Conservation (phyloP, 2,888 invertebrate genomes). For the Meloe dianella region DNA sequence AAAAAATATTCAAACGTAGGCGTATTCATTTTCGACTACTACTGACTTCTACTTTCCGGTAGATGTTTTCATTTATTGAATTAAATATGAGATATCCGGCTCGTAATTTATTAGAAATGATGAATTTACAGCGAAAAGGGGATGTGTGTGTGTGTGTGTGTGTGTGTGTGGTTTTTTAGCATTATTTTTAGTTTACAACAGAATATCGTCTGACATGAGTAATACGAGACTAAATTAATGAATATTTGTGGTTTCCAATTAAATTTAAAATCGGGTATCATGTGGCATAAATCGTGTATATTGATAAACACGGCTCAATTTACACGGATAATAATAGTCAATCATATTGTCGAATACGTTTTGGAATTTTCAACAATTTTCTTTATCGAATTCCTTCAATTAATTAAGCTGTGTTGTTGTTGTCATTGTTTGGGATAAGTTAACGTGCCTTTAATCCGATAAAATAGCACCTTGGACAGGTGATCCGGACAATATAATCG, state of each 20-base stretch:
- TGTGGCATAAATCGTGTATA: neutral
- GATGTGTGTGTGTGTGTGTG: neutral
- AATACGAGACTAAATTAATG: conserved; percentile 47
- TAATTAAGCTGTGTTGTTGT: conserved; percentile 1
- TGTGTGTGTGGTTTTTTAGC: neutral
- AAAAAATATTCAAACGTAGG: neutral
- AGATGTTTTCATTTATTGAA: neutral
- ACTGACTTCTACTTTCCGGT: neutral
- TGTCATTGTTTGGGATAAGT: neutral
- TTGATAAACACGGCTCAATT: neutral
- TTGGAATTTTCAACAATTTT: no score
- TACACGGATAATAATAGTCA: neutral
- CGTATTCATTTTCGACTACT: neutral
- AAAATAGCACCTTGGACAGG: neutral
- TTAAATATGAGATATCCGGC: neutral
- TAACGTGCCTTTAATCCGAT: neutral
- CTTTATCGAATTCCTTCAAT: neutral
- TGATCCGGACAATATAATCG: neutral
- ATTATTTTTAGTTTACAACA: neutral
- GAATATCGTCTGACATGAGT: conserved; percentile 41
- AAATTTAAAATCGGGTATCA: conserved; percentile 44
- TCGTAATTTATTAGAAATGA: neutral
- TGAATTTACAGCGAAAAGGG: neutral
- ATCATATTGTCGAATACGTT: no score
- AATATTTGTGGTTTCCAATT: conserved; percentile 46